Evolutionary conservation across 2,113 vertebrate genomes (phyloP), one percentile per base, ranked within the genome.

Genomic region (Theristicus caerulescens): DNA sequence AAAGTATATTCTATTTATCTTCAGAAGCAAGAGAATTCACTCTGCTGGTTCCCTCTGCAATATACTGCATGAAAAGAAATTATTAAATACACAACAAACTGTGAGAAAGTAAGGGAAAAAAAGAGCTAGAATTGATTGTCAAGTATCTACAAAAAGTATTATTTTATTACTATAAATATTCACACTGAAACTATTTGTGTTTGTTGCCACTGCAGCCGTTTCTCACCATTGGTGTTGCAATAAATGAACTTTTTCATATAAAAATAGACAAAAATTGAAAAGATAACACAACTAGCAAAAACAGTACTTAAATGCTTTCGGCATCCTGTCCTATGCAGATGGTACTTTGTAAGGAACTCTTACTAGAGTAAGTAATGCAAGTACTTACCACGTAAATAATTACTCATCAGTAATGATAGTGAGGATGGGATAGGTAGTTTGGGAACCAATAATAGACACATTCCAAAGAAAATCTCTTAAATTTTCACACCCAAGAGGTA

Each of bases 1-100:
- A 59, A 88, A 84, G 9, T 27, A 62, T n/a, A 38, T 71, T 86
- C 42, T 65, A 47, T 94, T 86, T 64, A 19, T 91, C 83, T 91
- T 89, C 18, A 38, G 38, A 84, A 26, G 12, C 47, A 89, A 59
- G 25, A 71, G 24, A 92, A 94, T 55, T 86, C 42, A 64, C 73
- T 91, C 13, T 31, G 7, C 20, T 86, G 9, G 18, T 22, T 91
- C 72, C 52, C 42, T 78, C 38, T 78, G 64, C 38, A 86, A 76
- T 69, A 85, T 44, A 72, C 3, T 40, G 46, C 71, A 69, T 46
- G 13, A 80, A 74, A 86, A 86, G 13, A 8, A 74, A 86, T 24
- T 83, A 62, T 10, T 49, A 70, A 88, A 64, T 47, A 40, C 6
- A 17, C 9, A 65, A 38, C 4, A 15, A 69, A n/a, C 8, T 38